Percentiles rank a stretch among this genome's conserved stretches.
Evolutionary conservation across 2,888 invertebrate species (phyloP).

Genomic region (Cephus nigrinus): DNA sequence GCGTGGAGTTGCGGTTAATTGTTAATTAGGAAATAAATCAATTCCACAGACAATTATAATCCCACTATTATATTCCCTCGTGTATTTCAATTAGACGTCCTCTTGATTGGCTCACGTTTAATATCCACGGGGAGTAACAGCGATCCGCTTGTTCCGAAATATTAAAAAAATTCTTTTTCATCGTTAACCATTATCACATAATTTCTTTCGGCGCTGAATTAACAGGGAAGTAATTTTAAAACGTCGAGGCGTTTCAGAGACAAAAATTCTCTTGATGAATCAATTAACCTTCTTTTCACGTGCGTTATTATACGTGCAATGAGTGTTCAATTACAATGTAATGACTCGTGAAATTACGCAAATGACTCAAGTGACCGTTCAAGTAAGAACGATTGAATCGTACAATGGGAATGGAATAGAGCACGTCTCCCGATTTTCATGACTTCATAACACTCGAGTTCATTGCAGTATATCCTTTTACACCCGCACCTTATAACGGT

Average conservation of each 20-base stretch:
- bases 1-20: slow-evolving; percentile 33
- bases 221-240: neutral
- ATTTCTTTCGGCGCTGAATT: neutral
- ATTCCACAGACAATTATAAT: slow-evolving; percentile 48
- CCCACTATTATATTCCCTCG: slow-evolving; percentile 13
- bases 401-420: neutral
- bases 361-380: neutral
- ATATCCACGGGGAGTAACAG: neutral
- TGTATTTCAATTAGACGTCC: neutral
- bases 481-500: neutral
- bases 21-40: slow-evolving; percentile 56
- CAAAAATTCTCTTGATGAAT: neutral
- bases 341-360: neutral
- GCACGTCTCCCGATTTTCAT: neutral
- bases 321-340: neutral
- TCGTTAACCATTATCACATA: neutral
- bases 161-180: no score
- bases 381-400: neutral
- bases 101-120: neutral
- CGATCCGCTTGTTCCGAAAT: neutral
- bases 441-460: neutral
- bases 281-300: neutral
- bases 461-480: neutral
- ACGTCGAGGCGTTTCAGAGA: neutral
- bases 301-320: neutral